Evolutionary conservation across 53 echinoderm and acorn worm genomes (phyloP).

Genomic region (Stichopus horrens): DNA sequence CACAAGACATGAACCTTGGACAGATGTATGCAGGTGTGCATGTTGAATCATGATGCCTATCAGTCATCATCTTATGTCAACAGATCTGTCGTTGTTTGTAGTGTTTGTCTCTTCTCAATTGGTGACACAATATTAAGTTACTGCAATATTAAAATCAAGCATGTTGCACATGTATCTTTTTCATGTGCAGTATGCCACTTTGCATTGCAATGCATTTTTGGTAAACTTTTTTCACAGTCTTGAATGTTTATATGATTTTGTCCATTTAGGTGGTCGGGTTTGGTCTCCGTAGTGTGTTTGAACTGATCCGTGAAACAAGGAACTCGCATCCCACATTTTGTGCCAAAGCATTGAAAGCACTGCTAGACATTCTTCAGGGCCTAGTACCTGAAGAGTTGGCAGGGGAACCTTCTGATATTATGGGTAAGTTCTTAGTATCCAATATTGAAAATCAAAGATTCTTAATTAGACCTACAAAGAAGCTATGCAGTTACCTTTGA

Average conservation of each 20-base stretch:
- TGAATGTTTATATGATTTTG: too few relatives aligned
- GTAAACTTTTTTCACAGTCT: too few relatives aligned
- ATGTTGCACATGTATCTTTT: not conserved
- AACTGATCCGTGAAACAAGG: constrained; percentile 82
- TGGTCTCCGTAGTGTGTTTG: constrained; percentile 90
- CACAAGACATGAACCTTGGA: too few relatives aligned
- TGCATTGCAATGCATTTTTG: too few relatives aligned
- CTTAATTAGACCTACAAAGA: not conserved
- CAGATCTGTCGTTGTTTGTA: too few relatives aligned
- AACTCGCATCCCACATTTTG: constrained; percentile 77
- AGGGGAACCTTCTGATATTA: constrained; percentile 83
- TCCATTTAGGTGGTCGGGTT: constrained; percentile 78
- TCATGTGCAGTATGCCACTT: not conserved
- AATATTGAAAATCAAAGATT: not conserved
- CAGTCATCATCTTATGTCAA: too few relatives aligned
- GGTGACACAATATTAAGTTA: too few relatives aligned
- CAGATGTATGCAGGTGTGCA: too few relatives aligned
- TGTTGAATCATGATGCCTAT: too few relatives aligned
- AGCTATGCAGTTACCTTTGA: too few relatives aligned
- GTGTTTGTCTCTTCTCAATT: too few relatives aligned
- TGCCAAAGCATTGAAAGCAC: constrained; percentile 76
- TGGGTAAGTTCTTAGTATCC: constrained; percentile 55
- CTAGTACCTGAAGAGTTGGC: constrained; percentile 87
- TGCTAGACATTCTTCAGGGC: constrained; percentile 89
- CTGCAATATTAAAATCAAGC: not conserved